phyloP scores from a whole-genome alignment of 2,888 invertebrate genomes.

The Leptinotarsa peninsularis region DNA sequence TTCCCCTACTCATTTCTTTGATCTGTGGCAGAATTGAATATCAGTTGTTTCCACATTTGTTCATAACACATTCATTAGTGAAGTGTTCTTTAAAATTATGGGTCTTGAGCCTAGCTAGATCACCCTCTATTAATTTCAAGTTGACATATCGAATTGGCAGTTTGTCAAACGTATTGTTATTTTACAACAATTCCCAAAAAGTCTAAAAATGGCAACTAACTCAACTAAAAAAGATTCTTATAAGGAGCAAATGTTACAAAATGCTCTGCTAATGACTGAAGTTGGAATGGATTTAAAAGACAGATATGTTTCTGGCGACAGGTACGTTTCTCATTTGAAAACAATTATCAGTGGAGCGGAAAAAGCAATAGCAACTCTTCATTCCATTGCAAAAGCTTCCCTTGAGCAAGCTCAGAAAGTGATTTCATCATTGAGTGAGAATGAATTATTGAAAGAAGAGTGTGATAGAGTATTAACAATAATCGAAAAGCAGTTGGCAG shows the following conservation, averaged over 20 bases:
- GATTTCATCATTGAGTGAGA: conserved; percentile 45
- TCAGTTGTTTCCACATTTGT: too few species aligned
- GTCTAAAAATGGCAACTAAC: background rate
- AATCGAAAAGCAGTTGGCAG: conserved; percentile 61
- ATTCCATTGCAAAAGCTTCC: conserved; percentile 60
- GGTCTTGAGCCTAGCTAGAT: background rate
- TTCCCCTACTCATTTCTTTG: too few species aligned
- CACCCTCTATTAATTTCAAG: background rate
- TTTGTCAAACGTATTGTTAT: background rate
- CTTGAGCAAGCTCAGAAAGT: conserved; percentile 61
- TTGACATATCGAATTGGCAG: background rate
- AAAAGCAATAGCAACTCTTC: conserved; percentile 60
- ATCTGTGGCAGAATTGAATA: too few species aligned
- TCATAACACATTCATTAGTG: too few species aligned
- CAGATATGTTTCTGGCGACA: conserved; percentile 61
- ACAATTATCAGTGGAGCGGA: conserved; percentile 61
- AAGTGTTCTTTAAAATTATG: too few species aligned
- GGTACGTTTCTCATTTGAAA: conserved; percentile 63
- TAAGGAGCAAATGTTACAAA: conserved; percentile 52
- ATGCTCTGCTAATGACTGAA: conserved; percentile 63
- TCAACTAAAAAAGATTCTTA: conserved; percentile 3
- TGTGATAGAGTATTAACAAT: conserved; percentile 61
- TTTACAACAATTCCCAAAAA: background rate
- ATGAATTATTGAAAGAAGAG: conserved; percentile 53
- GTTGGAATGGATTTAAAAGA: conserved; percentile 65